Evolutionary conservation across 2,113 vertebrate genomes (phyloP).

Genomic region (Perca flavescens): DNA sequence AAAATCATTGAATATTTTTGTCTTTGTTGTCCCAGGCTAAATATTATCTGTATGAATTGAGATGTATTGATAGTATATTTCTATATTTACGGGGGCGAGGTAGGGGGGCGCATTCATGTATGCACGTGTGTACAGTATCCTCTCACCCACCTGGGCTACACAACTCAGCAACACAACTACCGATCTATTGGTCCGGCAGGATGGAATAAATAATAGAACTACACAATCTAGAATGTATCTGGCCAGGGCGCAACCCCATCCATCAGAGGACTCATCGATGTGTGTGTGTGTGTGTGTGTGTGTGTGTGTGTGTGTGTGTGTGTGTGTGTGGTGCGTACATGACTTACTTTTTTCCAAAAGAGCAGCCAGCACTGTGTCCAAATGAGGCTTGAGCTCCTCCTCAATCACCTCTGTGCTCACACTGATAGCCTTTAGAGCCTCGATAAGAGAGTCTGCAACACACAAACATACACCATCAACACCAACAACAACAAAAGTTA

Average conservation of each 20-base stretch:
- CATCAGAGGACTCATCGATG: neutral
- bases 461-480: constrained; percentile 8
- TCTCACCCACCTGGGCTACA: neutral
- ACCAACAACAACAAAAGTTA: neutral
- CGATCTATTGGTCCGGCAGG: too few relatives aligned
- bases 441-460: constrained; percentile 79
- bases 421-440: constrained; percentile 80
- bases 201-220: neutral
- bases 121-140: neutral
- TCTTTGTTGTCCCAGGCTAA: neutral
- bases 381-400: constrained; percentile 81
- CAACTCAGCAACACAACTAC: too few relatives aligned
- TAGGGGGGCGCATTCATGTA: neutral
- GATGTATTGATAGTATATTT: neutral
- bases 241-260: neutral
- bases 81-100: neutral
- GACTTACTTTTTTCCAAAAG: constrained; percentile 84
- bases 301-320: neutral
- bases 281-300: neutral
- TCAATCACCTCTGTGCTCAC: constrained; percentile 82
- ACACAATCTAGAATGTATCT: neutral
- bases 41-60: neutral
- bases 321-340: neutral
- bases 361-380: constrained; percentile 77
- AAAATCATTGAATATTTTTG: neutral